phyloP scores from a whole-genome alignment of 2,888 invertebrate genomes.

The Hololepta plana region DNA sequence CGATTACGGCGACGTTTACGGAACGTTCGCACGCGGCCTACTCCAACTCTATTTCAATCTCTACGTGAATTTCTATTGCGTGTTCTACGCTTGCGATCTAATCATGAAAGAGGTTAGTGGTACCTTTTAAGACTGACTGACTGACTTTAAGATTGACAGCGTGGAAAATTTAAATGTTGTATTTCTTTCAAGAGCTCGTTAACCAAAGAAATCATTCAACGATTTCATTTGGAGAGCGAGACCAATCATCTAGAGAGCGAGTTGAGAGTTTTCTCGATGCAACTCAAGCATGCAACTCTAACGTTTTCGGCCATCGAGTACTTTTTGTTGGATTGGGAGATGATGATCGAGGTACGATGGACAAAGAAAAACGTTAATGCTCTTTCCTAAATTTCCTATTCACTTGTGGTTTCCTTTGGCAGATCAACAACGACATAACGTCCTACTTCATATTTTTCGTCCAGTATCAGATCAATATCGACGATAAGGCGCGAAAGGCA shows the following conservation, averaged over 20 bases:
- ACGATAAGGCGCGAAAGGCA: too few relatives aligned
- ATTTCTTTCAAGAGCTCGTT: conserved; percentile 3
- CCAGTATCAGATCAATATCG: too few relatives aligned
- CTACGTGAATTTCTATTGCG: conserved; percentile 5
- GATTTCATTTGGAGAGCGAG: conserved; percentile 2
- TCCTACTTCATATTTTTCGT: too few relatives aligned
- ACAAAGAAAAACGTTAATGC: too few relatives aligned
- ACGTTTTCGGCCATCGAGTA: conserved; percentile 6
- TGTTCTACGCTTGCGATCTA: conserved; percentile 6
- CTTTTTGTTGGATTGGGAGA: conserved; percentile 6
- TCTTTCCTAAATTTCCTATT: too few relatives aligned
- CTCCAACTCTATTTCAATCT: conserved; percentile 4
- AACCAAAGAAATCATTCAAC: conserved; percentile 3
- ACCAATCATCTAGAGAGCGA: conserved; percentile 2
- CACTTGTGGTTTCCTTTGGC: too few relatives aligned
- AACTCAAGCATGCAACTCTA: conserved; percentile 5
- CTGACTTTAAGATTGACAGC: not conserved
- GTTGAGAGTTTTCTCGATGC: conserved; percentile 5
- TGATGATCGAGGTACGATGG: conserved; percentile 6
- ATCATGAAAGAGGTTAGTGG: conserved; percentile 6
- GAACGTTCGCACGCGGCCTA: conserved; percentile 1
- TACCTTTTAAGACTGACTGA: too few relatives aligned
- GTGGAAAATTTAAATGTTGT: not conserved
- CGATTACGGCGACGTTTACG: conserved; percentile 2
- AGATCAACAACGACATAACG: too few relatives aligned